phyloP scores from a whole-genome alignment of 1,140 invertebrate species.

The Cataglyphis hispanica region DNA sequence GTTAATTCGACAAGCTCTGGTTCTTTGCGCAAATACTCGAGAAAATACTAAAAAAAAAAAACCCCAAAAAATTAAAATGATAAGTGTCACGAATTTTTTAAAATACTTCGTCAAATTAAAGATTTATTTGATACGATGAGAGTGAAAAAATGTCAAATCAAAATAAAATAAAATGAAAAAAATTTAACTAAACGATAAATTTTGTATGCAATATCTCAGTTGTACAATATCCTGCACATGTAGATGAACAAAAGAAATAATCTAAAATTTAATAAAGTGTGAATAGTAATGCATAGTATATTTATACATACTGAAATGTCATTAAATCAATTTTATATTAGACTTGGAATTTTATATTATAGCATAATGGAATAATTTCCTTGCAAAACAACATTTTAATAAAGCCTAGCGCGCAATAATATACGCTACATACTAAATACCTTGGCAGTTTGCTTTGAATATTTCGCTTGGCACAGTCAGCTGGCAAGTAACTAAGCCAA shows the following conservation, averaged over 20 bases:
- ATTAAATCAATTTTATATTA: neutral
- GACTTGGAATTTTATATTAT: no score
- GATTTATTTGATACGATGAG: neutral
- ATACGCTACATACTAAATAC: slow-evolving; percentile 64
- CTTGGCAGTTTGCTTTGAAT: slow-evolving; percentile 62
- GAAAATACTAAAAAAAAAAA: slow-evolving; percentile 31
- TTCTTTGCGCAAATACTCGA: neutral
- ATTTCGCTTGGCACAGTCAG: slow-evolving; percentile 73
- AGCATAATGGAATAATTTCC: neutral
- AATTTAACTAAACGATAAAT: neutral
- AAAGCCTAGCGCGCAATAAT: neutral
- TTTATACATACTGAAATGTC: neutral
- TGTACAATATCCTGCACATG: no score
- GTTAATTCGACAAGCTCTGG: slow-evolving; percentile 60
- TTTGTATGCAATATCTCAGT: no score
- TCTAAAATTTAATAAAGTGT: neutral
- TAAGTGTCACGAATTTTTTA: slow-evolving; percentile 17
- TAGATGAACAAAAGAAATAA: neutral
- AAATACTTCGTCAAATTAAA: neutral
- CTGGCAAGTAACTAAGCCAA: slow-evolving; percentile 74
- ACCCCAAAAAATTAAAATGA: slow-evolving; percentile 3
- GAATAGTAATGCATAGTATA: neutral
- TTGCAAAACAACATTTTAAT: slow-evolving; percentile 4
- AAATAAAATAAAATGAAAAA: neutral
- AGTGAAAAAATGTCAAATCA: neutral